These are phyloP conservation scores for Latrodectus elegans DNA, from an alignment of 2,888 invertebrate species.

Conservation along the genomic window DNA sequence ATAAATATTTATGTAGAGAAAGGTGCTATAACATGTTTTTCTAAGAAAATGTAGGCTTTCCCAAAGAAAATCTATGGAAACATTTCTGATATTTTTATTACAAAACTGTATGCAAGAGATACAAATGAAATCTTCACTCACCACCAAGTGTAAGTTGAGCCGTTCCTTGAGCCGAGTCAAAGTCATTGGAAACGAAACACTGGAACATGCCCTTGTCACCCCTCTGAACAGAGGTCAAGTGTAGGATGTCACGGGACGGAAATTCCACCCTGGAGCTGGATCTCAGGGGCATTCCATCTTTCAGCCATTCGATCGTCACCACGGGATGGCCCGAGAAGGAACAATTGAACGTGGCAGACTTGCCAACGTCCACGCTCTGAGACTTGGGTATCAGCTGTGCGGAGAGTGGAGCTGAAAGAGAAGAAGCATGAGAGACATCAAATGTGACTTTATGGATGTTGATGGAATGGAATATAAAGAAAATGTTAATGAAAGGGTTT, in stretches of 20 bases:
- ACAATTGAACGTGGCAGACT: constrained; percentile 90
- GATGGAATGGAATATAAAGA: too few species aligned
- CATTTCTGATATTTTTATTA: too few species aligned
- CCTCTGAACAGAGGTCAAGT: constrained; percentile 82
- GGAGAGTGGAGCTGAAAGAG: constrained; percentile 82
- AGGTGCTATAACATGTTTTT: too few species aligned
- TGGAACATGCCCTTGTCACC: constrained; percentile 94
- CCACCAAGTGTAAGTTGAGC: constrained; percentile 86
- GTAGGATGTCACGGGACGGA: constrained; percentile 73
- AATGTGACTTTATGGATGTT: too few species aligned
- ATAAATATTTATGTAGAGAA: too few species aligned
- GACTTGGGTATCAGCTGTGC: constrained; percentile 80
- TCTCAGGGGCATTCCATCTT: constrained; percentile 82
- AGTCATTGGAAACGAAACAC: constrained; percentile 88
- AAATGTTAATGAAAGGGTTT: too few species aligned
- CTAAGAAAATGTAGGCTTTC: too few species aligned
- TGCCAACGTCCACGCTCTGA: constrained; percentile 87
- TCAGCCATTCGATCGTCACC: constrained; percentile 85
- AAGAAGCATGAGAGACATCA: neutral
- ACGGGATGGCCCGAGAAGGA: constrained; percentile 89
- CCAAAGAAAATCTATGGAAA: too few species aligned
- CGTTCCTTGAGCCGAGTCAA: constrained; percentile 88
- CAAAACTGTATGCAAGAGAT: too few species aligned
- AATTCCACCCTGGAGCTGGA: constrained; percentile 71
- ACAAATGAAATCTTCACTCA: constrained; percentile 12